Evolutionary conservation across 2,797 vertebrate species (phyloP).

Genomic region (Microhierax caerulescens): DNA sequence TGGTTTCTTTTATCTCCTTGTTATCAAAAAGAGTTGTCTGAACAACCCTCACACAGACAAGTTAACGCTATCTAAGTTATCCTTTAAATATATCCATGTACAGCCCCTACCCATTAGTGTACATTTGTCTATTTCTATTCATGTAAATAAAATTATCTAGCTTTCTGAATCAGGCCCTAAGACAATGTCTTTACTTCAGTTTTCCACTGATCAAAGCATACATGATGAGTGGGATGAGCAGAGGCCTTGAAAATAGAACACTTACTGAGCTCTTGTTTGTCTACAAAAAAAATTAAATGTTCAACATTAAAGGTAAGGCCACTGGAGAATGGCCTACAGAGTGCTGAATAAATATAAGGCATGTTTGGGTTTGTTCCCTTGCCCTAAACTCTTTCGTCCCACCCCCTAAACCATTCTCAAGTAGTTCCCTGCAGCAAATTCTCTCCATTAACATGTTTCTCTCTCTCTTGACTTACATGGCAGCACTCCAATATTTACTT

Average conservation of each 20-base stretch:
- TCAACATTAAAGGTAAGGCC: slow-evolving; percentile 27
- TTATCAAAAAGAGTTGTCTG: background rate
- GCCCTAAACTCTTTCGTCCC: slow-evolving; percentile 18
- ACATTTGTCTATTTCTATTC: background rate
- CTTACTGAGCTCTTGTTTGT: slow-evolving; percentile 22
- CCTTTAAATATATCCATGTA: background rate
- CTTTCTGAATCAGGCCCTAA: slow-evolving; percentile 10
- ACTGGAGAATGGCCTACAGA: background rate
- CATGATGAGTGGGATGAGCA: background rate
- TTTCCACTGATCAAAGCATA: slow-evolving; percentile 32
- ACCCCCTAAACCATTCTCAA: background rate
- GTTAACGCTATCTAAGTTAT: background rate
- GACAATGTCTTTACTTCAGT: background rate
- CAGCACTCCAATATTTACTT: slow-evolving; percentile 37
- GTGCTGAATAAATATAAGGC: background rate
- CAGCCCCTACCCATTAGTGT: background rate
- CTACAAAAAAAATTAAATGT: background rate
- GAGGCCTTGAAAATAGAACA: slow-evolving; percentile 1
- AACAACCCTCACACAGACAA: background rate
- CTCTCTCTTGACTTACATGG: background rate
- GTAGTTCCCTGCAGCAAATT: slow-evolving; percentile 23
- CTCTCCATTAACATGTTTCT: background rate
- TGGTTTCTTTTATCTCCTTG: background rate
- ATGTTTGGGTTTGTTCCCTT: background rate
- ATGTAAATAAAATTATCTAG: background rate